phyloP scores from a whole-genome alignment of 2,113 vertebrate genomes.

The Nothoprocta perdicaria region DNA sequence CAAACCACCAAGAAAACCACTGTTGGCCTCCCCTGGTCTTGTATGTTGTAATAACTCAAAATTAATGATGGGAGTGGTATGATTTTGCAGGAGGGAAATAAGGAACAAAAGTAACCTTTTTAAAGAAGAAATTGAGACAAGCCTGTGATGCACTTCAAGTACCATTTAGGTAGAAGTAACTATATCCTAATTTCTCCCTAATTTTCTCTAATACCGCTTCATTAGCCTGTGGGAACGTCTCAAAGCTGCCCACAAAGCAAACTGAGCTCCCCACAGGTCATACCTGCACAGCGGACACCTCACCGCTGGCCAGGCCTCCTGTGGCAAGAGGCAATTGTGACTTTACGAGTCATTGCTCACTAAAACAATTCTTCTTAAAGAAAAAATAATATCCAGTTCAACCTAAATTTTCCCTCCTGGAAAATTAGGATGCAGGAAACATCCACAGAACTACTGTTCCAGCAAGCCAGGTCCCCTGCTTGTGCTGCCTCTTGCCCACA shows the following conservation, averaged over 20 bases:
- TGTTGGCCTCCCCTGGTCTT: conserved; percentile 1
- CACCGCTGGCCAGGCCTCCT: neutral
- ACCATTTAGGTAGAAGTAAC: neutral
- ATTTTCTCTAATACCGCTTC: neutral
- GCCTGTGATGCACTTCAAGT: neutral
- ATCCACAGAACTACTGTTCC: neutral
- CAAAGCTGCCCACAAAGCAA: neutral
- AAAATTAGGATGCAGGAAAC: neutral
- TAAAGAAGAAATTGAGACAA: conserved; percentile 10
- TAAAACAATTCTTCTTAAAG: neutral
- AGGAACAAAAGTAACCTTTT: conserved; percentile 18
- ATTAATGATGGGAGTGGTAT: neutral
- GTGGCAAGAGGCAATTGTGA: neutral
- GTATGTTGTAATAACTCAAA: neutral
- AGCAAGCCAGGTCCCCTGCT: neutral
- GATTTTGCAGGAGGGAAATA: neutral
- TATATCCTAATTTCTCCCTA: neutral
- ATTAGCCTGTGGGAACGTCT: conserved; percentile 21
- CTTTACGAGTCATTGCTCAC: neutral
- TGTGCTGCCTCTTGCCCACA: neutral
- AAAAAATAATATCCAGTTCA: neutral
- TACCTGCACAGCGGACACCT: neutral
- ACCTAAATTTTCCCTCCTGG: neutral
- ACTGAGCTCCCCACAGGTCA: neutral
- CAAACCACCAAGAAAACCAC: neutral